These are phyloP conservation scores for Empidonax alnorum DNA, from an alignment of 2,113 vertebrate species.

Conservation along the genomic window DNA sequence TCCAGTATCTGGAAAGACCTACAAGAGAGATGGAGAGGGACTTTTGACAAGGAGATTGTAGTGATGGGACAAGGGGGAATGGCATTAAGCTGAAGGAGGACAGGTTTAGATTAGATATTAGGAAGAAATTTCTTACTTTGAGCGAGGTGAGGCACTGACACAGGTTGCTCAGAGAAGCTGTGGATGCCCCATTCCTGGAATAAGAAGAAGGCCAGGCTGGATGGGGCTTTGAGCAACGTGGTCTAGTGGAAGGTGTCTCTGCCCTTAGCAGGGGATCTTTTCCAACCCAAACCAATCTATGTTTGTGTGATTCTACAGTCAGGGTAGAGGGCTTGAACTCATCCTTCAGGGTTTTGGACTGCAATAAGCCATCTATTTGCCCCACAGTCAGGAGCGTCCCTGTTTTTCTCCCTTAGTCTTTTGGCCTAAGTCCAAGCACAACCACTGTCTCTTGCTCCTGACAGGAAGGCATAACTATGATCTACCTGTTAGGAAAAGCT, in stretches of 20 bases:
- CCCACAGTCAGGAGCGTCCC: not conserved
- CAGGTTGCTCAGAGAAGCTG: not conserved
- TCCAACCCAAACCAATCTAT: not conserved
- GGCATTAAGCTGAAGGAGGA: not conserved
- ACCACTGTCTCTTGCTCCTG: fast-evolving
- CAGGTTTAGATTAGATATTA: not conserved
- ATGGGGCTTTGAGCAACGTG: not conserved
- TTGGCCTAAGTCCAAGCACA: not conserved
- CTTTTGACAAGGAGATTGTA: not conserved
- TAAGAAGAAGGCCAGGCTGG: not conserved
- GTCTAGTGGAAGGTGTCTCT: not conserved
- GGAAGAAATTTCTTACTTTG: not conserved
- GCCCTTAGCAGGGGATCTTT: not conserved
- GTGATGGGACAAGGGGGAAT: not conserved
- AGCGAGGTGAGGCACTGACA: not conserved
- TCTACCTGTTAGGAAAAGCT: not conserved
- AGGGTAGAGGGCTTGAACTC: not conserved
- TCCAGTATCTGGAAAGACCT: not conserved
- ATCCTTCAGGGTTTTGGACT: not conserved
- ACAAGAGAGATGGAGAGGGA: not conserved
- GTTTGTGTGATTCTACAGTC: not conserved
- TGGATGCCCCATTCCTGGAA: not conserved
- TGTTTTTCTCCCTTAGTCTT: not conserved
- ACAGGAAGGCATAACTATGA: not conserved
- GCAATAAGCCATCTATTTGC: not conserved